These are phyloP conservation scores for Anabas testudineus DNA, from an alignment of 2,797 vertebrate species.

Conservation along the genomic window DNA sequence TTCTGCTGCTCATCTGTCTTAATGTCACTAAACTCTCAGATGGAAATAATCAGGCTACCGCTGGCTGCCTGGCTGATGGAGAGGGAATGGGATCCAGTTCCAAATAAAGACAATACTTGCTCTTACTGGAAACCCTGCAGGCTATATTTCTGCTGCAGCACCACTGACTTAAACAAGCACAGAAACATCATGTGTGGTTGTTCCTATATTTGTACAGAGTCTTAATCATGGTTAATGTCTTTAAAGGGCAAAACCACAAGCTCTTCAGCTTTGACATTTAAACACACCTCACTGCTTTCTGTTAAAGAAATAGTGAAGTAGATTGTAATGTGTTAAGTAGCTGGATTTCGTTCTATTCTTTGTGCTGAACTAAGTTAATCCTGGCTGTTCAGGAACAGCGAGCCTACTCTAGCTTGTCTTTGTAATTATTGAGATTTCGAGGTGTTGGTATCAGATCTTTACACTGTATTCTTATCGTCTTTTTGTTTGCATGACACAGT, in stretches of 20 bases:
- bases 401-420: too few relatives aligned
- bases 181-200: too few relatives aligned
- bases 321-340: too few relatives aligned
- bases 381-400: too few relatives aligned
- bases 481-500: neutral
- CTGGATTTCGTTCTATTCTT: too few relatives aligned
- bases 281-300: neutral
- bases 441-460: too few relatives aligned
- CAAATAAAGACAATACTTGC: constrained; percentile 11
- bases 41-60: constrained; percentile 71
- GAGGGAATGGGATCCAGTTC: constrained; percentile 29
- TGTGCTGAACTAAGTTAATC: neutral
- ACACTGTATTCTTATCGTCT: too few relatives aligned
- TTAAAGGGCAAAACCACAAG: neutral
- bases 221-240: too few relatives aligned
- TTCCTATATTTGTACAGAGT: neutral
- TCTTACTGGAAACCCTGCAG: constrained; percentile 31
- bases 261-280: neutral
- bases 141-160: neutral
- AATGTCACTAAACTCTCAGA: constrained; percentile 48
- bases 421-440: too few relatives aligned
- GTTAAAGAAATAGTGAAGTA: neutral
- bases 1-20: constrained; percentile 33
- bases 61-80: constrained; percentile 34
- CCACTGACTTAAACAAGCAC: too few relatives aligned